phyloP scores from a whole-genome alignment of 2,113 vertebrate species.

The Cygnus atratus region DNA sequence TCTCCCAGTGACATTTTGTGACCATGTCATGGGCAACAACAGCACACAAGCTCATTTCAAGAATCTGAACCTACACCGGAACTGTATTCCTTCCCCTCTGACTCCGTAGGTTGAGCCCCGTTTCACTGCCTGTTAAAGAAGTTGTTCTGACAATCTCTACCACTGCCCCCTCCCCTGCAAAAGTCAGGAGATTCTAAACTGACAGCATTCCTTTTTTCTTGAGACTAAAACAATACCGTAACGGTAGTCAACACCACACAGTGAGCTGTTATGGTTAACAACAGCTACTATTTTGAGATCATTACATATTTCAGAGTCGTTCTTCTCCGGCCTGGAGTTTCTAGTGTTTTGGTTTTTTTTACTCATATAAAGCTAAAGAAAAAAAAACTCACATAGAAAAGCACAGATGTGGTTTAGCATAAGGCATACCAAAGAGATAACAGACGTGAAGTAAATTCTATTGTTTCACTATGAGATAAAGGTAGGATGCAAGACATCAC shows the following conservation, averaged over 20 bases:
- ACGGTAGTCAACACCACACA: neutral
- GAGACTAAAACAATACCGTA: neutral
- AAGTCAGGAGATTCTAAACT: neutral
- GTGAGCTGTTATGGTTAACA: neutral
- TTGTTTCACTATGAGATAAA: neutral
- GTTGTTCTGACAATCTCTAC: neutral
- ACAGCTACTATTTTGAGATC: neutral
- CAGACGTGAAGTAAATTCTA: neutral
- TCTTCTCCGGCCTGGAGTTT: neutral
- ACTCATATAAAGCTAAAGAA: neutral
- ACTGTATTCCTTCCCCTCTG: neutral
- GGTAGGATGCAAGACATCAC: neutral
- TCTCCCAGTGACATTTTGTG: neutral
- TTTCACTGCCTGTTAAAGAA: neutral
- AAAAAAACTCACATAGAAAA: neutral
- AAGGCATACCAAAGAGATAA: neutral
- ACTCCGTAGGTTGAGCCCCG: neutral
- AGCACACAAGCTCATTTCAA: neutral
- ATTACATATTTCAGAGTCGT: neutral
- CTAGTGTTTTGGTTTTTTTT: neutral
- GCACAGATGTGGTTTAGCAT: accelerated
- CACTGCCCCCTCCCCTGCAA: neutral
- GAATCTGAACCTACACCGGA: neutral
- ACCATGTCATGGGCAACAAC: neutral
- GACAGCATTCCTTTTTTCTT: neutral